phyloP scores from a whole-genome alignment of 2,888 invertebrate genomes.

The Cynaeus angustus region DNA sequence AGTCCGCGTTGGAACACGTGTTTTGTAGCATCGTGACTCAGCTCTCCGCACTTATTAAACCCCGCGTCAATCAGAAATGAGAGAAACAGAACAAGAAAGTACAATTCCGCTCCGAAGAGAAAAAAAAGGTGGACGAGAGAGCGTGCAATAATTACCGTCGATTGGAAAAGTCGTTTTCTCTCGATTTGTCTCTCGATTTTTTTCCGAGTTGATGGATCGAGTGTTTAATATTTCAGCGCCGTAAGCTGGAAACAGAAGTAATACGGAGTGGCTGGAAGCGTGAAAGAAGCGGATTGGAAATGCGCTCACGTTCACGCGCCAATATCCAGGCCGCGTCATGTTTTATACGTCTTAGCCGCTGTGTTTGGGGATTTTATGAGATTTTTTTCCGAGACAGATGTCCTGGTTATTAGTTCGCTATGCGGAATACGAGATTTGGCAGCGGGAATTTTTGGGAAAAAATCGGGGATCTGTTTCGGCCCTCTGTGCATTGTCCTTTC shows the following conservation, averaged over 20 bases:
- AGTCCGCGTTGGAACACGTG: conserved; percentile 58
- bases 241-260: conserved; percentile 70
- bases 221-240: conserved; percentile 68
- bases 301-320: conserved; percentile 67
- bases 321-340: conserved; percentile 64
- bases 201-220: conserved; percentile 15
- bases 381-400: conserved; percentile 67
- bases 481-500: conserved; percentile 26
- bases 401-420: conserved; percentile 67
- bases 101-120: conserved; percentile 38
- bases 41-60: conserved; percentile 57
- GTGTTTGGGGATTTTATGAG: conserved; percentile 66
- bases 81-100: conserved; percentile 56
- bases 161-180: conserved; percentile 13
- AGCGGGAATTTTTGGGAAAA: conserved; percentile 1
- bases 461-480: not conserved
- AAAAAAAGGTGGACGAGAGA: conserved; percentile 39
- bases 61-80: conserved; percentile 55
- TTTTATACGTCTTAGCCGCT: conserved; percentile 65
- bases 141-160: conserved; percentile 27
- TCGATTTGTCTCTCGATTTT: conserved; percentile 25
- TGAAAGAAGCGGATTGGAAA: conserved; percentile 68
- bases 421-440: conserved; percentile 66
- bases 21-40: conserved; percentile 58
- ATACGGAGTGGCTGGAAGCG: conserved; percentile 63